Base-by-base conservation (phyloP, 2,888 invertebrate genomes). In the Drosophila rubida region DNA sequence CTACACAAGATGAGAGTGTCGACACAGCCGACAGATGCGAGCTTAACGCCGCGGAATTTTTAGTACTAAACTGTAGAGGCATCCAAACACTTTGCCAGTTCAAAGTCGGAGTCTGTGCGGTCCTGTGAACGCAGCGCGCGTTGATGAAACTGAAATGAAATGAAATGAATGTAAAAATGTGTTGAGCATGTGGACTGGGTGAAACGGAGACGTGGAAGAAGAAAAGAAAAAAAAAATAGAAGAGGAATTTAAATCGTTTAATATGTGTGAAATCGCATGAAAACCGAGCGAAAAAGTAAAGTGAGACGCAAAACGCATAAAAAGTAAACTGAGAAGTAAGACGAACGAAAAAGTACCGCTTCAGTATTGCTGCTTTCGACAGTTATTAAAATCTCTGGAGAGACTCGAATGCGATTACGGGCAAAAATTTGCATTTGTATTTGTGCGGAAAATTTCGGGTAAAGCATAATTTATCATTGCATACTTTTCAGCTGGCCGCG, bases 101-200 rank as follows among this genome's bases (percentile, higher is more conserved):
- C 53, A 49, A 54, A 80, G 86, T 80, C 79, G 78, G 85, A 78
- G 81, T 70, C 68, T 80, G 79, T 76, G 75, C 76, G 86, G 76
- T 73, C 27, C 64, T 64, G 77, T 63, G 72, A 69, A 63, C 61
- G 54, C 72, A 45, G 39, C 61, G 77, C 61, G 70, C 32, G 51
- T 45, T 45, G 60, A 54, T 63, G 19, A 60, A 60, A 59, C 41
- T 16, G 19, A 42, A 54, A 50, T 60, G 42, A 63, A 65, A 49
- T 53, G 55, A 49, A 66, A 55, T 69, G 67, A 76, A 83, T 61
- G 67, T 71, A 62, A 71, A 66, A 45, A 60, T 44, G 25, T 41
- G 25, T 41, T 53, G 14, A 59, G 42, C 42, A 49, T 60, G 65
- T 51, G 61, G 63, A 65, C 48, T 62, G 50, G 37, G 53, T 57